Evolutionary conservation across 2,797 vertebrate species (phyloP).

Genomic region (Myotis pilosus): DNA sequence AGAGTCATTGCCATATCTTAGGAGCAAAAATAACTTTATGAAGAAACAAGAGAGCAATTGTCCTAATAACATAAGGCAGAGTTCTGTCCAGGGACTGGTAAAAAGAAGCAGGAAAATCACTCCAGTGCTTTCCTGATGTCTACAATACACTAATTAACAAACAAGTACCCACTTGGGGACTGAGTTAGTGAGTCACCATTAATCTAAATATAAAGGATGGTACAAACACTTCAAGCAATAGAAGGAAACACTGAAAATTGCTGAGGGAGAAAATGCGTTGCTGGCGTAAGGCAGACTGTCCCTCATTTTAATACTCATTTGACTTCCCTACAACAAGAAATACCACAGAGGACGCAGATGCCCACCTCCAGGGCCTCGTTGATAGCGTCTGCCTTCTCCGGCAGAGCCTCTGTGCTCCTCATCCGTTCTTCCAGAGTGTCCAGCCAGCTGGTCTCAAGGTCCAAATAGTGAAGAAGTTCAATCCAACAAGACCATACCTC

Average conservation of each 20-base stretch:
- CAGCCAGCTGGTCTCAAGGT: slow-evolving; percentile 94
- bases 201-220: not conserved
- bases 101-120: not conserved
- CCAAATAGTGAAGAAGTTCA: slow-evolving; percentile 95
- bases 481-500: slow-evolving; percentile 99
- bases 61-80: not conserved
- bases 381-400: slow-evolving; percentile 88
- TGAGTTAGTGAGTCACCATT: not conserved
- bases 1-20: accelerated
- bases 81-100: no score
- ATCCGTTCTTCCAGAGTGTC: slow-evolving; percentile 91
- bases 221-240: not conserved
- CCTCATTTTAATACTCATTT: not conserved
- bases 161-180: not conserved
- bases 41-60: not conserved
- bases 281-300: accelerated
- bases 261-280: not conserved
- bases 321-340: not conserved
- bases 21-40: not conserved
- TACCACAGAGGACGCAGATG: accelerated
- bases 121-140: not conserved
- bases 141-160: not conserved
- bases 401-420: slow-evolving; percentile 86
- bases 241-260: not conserved
- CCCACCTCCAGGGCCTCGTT: slow-evolving; percentile 92